A percentile compares a stretch with the other conserved stretches of the same genome.
Evolutionary conservation across 2,888 invertebrate genomes (phyloP).

Genomic region (Microctonus hyperodae): DNA sequence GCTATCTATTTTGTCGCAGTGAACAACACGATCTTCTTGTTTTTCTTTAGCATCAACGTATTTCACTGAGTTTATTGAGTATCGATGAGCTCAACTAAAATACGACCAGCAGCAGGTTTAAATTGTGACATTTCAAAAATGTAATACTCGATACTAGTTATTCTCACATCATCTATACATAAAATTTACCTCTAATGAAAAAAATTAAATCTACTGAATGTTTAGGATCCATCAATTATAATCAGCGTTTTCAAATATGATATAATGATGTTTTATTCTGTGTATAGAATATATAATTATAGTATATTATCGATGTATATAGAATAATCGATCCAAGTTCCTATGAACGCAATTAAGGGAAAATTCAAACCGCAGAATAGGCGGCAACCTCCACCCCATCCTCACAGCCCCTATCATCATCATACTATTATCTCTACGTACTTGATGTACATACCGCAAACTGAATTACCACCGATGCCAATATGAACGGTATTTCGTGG

Average conservation of each 20-base stretch:
- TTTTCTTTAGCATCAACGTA: not conserved
- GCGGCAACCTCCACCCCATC: not conserved
- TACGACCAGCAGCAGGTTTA: not conserved
- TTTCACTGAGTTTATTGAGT: not conserved
- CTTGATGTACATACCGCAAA: conserved; percentile 31
- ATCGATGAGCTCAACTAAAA: not conserved
- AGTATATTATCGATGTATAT: conserved; percentile 2
- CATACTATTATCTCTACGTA: conserved; percentile 11
- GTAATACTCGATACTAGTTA: not conserved
- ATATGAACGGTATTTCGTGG: conserved; percentile 12
- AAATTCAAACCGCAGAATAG: conserved; percentile 27
- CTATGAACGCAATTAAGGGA: conserved; percentile 29
- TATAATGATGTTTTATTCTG: not conserved
- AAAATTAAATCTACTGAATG: not conserved
- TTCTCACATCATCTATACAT: not conserved
- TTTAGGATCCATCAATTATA: not conserved
- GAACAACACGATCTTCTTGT: not conserved
- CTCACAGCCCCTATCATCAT: not conserved
- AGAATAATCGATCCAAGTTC: conserved; percentile 8
- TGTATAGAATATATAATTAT: not conserved
- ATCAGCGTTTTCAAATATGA: no score
- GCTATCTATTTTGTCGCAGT: not conserved
- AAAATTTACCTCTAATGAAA: not conserved
- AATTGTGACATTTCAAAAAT: not conserved
- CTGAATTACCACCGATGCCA: conserved; percentile 25